phyloP scores from a whole-genome alignment of 2,888 invertebrate genomes.

The Euzophera pinguis region DNA sequence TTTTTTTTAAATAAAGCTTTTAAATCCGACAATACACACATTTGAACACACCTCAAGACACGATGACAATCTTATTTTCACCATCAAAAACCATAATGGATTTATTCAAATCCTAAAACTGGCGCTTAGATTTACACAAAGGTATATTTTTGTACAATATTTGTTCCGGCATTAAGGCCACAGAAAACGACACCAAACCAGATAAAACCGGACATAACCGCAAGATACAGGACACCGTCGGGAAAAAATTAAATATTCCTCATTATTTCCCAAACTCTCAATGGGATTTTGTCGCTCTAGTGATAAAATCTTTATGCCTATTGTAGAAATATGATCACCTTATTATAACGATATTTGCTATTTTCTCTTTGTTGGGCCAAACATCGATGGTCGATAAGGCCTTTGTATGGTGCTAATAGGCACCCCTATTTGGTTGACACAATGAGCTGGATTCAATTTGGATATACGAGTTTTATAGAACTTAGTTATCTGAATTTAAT shows the following conservation, averaged over 20 bases:
- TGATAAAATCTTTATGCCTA: conserved; percentile 48
- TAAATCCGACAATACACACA: too few relatives aligned
- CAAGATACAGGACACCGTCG: conserved; percentile 28
- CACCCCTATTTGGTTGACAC: conserved; percentile 44
- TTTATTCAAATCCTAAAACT: neutral
- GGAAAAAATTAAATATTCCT: conserved; percentile 36
- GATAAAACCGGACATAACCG: conserved; percentile 32
- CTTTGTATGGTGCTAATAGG: conserved; percentile 37
- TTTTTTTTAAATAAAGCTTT: too few relatives aligned
- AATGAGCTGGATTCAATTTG: conserved; percentile 20
- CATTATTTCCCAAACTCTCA: conserved; percentile 50
- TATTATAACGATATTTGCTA: conserved; percentile 76
- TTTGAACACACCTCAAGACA: too few relatives aligned
- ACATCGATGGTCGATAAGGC: conserved; percentile 36
- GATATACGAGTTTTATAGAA: neutral
- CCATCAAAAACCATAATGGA: neutral
- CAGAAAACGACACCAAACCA: conserved; percentile 14
- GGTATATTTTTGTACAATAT: neutral
- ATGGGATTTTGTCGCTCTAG: conserved; percentile 61
- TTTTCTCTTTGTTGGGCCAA: conserved; percentile 48
- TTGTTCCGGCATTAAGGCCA: conserved; percentile 4
- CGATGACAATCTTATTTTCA: too few relatives aligned
- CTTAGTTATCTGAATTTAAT: neutral
- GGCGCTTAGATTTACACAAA: conserved; percentile 1
- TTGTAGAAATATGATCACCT: conserved; percentile 64